Evolutionary conservation across 1,140 invertebrate species (phyloP).

Genomic region (Zaprionus ghesquierei): DNA sequence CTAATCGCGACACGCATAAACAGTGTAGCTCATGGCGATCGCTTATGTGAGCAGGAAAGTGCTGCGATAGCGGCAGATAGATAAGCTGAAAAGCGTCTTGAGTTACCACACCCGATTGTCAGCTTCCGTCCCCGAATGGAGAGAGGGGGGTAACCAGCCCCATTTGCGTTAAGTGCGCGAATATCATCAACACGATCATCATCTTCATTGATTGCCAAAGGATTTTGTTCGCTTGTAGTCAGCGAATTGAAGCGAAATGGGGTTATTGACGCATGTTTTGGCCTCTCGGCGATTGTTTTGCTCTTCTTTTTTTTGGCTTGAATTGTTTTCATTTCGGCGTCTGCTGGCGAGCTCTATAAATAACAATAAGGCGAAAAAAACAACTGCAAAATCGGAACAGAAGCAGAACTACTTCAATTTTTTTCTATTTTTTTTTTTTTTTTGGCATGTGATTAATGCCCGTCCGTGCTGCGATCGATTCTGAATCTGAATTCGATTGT

Average conservation of each 20-base stretch:
- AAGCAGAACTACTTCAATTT: constrained; percentile 61
- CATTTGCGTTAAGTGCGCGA: constrained; percentile 51
- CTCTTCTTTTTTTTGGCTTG: too few species aligned
- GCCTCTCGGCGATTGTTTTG: constrained; percentile 44
- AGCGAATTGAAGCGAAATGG: constrained; percentile 49
- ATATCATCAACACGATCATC: constrained; percentile 55
- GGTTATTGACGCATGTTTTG: constrained; percentile 74
- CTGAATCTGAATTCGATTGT: constrained; percentile 1
- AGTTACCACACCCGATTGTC: constrained; percentile 24
- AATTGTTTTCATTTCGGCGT: constrained; percentile 55
- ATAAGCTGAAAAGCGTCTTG: constrained; percentile 47
- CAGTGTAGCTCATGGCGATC: constrained; percentile 32
- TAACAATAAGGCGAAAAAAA: constrained; percentile 46
- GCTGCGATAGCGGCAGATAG: constrained; percentile 39
- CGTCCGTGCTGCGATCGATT: constrained; percentile 44
- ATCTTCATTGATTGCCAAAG: constrained; percentile 40
- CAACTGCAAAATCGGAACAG: constrained; percentile 26
- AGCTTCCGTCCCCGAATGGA: neutral
- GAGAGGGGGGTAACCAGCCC: neutral
- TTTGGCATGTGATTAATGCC: constrained; percentile 69
- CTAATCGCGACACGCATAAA: constrained; percentile 59
- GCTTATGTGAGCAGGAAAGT: constrained; percentile 48
- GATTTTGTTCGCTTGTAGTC: constrained; percentile 44
- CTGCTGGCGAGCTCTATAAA: constrained; percentile 45
- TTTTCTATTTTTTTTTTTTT: constrained; percentile 4